Percentiles rank a stretch among this genome's conserved stretches.
These are phyloP conservation scores for Drosophila simulans DNA, from an alignment of 1,140 invertebrate genomes.

Conservation along the genomic window DNA sequence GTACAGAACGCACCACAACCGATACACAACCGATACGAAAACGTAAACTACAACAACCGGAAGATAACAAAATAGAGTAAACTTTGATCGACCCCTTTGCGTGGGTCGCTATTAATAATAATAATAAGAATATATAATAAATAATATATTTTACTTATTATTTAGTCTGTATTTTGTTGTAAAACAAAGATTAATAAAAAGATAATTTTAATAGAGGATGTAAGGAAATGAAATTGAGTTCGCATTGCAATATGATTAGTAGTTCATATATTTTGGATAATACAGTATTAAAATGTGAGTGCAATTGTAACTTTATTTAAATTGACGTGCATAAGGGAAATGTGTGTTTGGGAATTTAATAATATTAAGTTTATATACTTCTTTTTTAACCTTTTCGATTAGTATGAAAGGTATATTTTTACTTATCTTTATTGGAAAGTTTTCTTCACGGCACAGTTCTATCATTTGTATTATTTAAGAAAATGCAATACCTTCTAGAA, in stretches of 20 bases:
- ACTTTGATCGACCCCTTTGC: conserved; percentile 69
- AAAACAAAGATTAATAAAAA: conserved; percentile 78
- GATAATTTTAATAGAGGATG: conserved; percentile 72
- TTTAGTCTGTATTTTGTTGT: conserved; percentile 83
- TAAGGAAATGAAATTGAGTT: conserved; percentile 36
- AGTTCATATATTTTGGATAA: too few relatives aligned
- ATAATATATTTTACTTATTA: conserved; percentile 83
- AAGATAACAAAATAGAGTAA: conserved; percentile 67
- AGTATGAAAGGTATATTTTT: too few relatives aligned
- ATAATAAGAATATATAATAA: conserved; percentile 82
- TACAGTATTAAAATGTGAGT: conserved; percentile 4
- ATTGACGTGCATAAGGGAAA: neutral
- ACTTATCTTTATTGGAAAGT: too few relatives aligned
- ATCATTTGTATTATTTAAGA: too few relatives aligned
- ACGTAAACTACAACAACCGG: conserved; percentile 29
- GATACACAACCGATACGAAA: conserved; percentile 14
- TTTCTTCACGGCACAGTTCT: too few relatives aligned
- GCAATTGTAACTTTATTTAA: neutral
- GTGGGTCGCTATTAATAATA: conserved; percentile 77
- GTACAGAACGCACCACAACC: conserved; percentile 46
- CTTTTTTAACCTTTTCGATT: neutral
- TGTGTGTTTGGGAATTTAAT: too few relatives aligned
- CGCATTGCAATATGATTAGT: neutral
- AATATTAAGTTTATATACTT: neutral
- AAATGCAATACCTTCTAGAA: too few relatives aligned